Percentiles rank a stretch among this genome's conserved stretches.
phyloP scores from a whole-genome alignment of 2,888 invertebrate genomes.

The Limnephilus rhombicus region DNA sequence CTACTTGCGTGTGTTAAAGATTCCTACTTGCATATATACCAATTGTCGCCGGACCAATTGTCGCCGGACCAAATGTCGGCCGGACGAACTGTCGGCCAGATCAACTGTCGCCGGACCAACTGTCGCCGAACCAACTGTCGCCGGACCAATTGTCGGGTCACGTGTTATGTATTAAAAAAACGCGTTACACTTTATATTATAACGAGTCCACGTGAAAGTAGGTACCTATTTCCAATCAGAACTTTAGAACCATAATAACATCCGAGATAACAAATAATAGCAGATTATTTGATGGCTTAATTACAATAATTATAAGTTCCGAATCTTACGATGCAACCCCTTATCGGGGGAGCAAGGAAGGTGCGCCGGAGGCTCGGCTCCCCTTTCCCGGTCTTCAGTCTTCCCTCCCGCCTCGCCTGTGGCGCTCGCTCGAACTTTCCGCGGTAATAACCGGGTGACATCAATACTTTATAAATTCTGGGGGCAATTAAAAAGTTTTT shows the following conservation, averaged over 20 bases:
- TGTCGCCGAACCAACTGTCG: no score
- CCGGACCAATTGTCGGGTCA: no score
- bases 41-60: no score
- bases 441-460: slow-evolving; percentile 59
- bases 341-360: slow-evolving; percentile 44
- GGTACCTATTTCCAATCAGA: not conserved
- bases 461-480: slow-evolving; percentile 65
- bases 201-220: not conserved
- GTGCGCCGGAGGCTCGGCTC: slow-evolving; percentile 18
- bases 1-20: no score
- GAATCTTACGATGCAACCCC: slow-evolving; percentile 45
- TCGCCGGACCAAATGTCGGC: no score
- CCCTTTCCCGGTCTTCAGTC: not conserved
- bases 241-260: not conserved
- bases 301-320: slow-evolving; percentile 48
- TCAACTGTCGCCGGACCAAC: no score
- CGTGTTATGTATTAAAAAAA: no score
- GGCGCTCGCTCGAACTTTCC: slow-evolving; percentile 37
- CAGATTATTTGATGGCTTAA: slow-evolving; percentile 30
- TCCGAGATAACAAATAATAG: not conserved
- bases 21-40: no score
- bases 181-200: not conserved
- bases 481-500: slow-evolving; percentile 65
- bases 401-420: not conserved
- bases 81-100: no score